Evolutionary conservation across 2,113 vertebrate genomes (phyloP).

Genomic region (Bos javanicus): DNA sequence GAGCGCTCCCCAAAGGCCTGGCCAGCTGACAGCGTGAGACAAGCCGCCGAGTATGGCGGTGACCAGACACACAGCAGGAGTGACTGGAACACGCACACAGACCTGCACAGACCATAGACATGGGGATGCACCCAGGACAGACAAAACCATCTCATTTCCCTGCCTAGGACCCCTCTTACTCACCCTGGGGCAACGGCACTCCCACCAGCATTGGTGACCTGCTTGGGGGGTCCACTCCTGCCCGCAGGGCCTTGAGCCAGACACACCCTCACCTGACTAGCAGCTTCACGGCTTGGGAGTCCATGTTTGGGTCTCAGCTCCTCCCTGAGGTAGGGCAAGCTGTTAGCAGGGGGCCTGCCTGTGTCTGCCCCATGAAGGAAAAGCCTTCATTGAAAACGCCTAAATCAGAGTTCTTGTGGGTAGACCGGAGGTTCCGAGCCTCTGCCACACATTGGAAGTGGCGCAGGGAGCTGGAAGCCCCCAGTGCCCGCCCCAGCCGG

Average conservation of each 20-base stretch:
- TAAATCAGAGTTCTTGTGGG: not conserved
- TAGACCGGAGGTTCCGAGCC: not conserved
- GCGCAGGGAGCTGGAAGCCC: not conserved
- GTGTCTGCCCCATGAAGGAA: not conserved
- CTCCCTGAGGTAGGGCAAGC: rapidly evolving
- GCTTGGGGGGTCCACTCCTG: not conserved
- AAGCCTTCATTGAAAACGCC: not conserved
- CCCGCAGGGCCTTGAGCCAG: not conserved
- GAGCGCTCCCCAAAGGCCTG: not conserved
- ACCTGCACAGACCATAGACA: not conserved
- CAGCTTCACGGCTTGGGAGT: not conserved
- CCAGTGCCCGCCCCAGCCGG: rapidly evolving
- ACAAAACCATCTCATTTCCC: not conserved
- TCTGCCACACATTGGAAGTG: not conserved
- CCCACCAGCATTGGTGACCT: not conserved
- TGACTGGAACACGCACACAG: too few species aligned
- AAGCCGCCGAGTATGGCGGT: not conserved
- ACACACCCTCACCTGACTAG: not conserved
- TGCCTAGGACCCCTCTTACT: not conserved
- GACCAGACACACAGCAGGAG: not conserved
- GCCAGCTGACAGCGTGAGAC: not conserved
- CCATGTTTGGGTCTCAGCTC: not conserved
- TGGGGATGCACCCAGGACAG: not conserved
- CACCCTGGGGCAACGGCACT: not conserved
- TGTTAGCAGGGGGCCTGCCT: rapidly evolving